Conservation (phyloP, 2,888 invertebrate genomes). For the Chloroclysta siterata region DNA sequence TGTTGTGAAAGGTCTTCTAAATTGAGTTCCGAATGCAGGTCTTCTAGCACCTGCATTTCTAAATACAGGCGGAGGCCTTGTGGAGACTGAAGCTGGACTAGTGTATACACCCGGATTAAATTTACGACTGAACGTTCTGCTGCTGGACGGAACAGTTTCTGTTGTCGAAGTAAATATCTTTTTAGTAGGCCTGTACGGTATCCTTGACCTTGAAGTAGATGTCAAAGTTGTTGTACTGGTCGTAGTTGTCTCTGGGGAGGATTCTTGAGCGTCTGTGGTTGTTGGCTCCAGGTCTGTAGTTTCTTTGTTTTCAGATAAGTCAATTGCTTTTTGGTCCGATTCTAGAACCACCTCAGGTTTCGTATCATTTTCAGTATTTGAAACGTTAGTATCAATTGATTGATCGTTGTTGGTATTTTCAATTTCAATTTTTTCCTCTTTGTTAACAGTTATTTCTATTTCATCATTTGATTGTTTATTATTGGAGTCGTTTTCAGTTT, state of each 20-base stretch:
- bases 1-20: constrained; percentile 73
- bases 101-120: constrained; percentile 78
- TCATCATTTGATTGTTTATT: constrained; percentile 24
- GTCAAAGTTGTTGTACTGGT: constrained; percentile 57
- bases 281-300: constrained; percentile 40
- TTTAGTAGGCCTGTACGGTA: constrained; percentile 74
- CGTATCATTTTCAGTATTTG: constrained; percentile 22
- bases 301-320: constrained; percentile 57
- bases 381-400: constrained; percentile 10
- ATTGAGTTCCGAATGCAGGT: constrained; percentile 64
- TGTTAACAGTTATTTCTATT: constrained; percentile 24
- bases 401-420: constrained; percentile 9
- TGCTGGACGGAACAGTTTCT: constrained; percentile 68
- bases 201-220: constrained; percentile 60
- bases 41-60: constrained; percentile 63
- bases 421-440: constrained; percentile 15
- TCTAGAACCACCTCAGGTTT: constrained; percentile 56
- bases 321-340: constrained; percentile 55
- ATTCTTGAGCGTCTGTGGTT: constrained; percentile 47
- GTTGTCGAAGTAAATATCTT: constrained; percentile 73
- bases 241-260: constrained; percentile 60
- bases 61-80: constrained; percentile 56
- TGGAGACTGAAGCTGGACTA: constrained; percentile 68
- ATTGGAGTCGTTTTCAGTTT: constrained; percentile 17
- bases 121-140: constrained; percentile 77